Evolutionary conservation across 2,888 invertebrate species (phyloP), one percentile per base, ranked within the genome.

Genomic region (Steinernema hermaphroditum): DNA sequence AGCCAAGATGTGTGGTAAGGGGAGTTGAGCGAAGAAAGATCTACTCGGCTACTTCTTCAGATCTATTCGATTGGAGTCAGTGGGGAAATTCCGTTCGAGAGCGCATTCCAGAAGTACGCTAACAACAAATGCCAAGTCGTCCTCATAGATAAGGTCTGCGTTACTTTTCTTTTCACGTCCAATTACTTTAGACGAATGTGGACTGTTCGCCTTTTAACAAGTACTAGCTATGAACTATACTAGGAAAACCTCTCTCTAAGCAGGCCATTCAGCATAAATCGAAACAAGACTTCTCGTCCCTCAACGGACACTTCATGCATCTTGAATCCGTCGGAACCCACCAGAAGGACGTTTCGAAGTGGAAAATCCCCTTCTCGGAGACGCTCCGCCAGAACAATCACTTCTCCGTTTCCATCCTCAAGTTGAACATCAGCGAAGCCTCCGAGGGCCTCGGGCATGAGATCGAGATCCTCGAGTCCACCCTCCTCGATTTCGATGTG

Each of bases 381-480:
- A 54, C 54, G 24, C 54, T 54, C 27, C 54, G 54, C 27, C 24
- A 54, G 24, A 8, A 54, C 24, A 54, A 27, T 14, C 54, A 54
- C 24, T 54, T 54, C 24, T 54, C 54, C 2, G 54, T 54, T 22
- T 54, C 54, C 1, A 54, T 54, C 24, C 24, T 54, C 22, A 54
- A 54, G 27, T 22, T 54, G 12, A 54, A 54, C 54, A 54, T 54
- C 24, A 54, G 54, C 54, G 54, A 54, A 14, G 24, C 54, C 22
- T 14, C 9, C 2, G 22, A 54, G 24, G 54, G 54, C 27, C 22
- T 54, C 24, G 24, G 54, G 1, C 22, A 24, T 27, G 54, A 54
- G 27, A 54, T 54, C 54, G 54, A 54, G 14, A 54, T 54, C 27
- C 24, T 54, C 22, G 54, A 12, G 24, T 6, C 54, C 4, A 54